A percentile compares a stretch with the other conserved stretches of the same genome.
Conservation (phyloP, 2,888 invertebrate genomes). For the Sicus ferrugineus region DNA sequence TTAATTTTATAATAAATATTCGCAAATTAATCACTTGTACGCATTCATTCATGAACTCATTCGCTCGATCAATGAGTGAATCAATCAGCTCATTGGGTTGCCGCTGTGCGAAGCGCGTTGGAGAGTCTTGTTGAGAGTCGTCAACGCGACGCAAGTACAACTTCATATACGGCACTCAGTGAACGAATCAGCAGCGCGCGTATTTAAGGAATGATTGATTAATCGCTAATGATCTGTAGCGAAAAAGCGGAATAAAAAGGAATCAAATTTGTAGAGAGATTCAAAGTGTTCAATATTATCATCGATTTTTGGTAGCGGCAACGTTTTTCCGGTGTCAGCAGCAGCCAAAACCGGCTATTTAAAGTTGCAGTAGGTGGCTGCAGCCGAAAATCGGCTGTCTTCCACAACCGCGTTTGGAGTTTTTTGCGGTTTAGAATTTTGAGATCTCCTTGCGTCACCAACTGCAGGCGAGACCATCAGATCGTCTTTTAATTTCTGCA, state of each 20-base stretch:
- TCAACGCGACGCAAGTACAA: not conserved
- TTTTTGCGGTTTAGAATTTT: no score
- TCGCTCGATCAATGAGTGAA: not conserved
- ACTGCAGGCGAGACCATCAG: no score
- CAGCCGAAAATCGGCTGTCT: no score
- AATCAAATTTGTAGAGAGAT: no score
- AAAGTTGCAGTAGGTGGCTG: no score
- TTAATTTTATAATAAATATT: not conserved
- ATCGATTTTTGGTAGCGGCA: no score
- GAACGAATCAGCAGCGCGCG: not conserved
- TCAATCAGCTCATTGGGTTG: not conserved
- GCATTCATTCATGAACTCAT: conserved; percentile 6
- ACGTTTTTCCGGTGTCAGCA: no score
- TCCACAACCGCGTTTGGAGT: no score
- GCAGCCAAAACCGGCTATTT: no score
- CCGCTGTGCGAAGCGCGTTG: not conserved
- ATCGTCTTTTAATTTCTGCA: conserved; percentile 2
- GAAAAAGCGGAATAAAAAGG: no score
- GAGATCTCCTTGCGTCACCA: no score
- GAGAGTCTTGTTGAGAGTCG: not conserved
- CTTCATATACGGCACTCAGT: not conserved
- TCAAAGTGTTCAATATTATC: no score
- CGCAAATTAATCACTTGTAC: conserved; percentile 6
- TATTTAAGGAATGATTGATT: not conserved
- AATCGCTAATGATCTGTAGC: not conserved